A percentile compares a stretch with the other conserved stretches of the same genome.
Evolutionary conservation across 2,113 vertebrate genomes (phyloP).

Genomic region (Noctilio leporinus): DNA sequence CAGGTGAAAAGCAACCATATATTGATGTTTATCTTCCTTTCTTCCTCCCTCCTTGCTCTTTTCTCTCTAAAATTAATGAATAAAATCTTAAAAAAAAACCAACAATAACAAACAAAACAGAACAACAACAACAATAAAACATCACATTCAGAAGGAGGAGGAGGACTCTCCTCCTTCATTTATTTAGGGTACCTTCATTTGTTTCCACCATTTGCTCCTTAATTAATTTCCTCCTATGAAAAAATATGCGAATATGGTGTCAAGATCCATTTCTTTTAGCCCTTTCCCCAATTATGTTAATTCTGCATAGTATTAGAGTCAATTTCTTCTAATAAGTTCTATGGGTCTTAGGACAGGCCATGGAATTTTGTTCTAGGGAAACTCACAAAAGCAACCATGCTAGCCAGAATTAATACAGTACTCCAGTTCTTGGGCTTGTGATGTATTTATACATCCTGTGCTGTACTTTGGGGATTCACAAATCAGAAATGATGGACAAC

Average conservation of each 20-base stretch:
- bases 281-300: conserved; percentile 27
- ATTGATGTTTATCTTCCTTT: too few species aligned
- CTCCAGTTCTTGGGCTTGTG: neutral
- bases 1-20: too few species aligned
- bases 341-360: neutral
- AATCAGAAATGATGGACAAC: neutral
- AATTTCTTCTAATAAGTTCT: neutral
- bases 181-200: neutral
- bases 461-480: neutral
- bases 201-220: conserved; percentile 21
- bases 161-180: too few species aligned
- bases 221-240: conserved; percentile 35
- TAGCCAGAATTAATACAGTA: too few species aligned
- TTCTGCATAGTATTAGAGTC: conserved; percentile 7
- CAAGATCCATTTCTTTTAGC: conserved; percentile 25
- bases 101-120: too few species aligned
- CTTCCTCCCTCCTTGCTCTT: too few species aligned
- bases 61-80: too few species aligned
- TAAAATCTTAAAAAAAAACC: too few species aligned
- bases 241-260: conserved; percentile 32
- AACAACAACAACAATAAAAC: too few species aligned
- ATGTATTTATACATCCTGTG: neutral
- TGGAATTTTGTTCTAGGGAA: neutral
- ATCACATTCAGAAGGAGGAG: neutral
- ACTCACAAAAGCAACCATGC: neutral